A percentile compares a stretch with the other conserved stretches of the same genome.
phyloP scores from a whole-genome alignment of 2,797 vertebrate genomes.

The Falco biarmicus region DNA sequence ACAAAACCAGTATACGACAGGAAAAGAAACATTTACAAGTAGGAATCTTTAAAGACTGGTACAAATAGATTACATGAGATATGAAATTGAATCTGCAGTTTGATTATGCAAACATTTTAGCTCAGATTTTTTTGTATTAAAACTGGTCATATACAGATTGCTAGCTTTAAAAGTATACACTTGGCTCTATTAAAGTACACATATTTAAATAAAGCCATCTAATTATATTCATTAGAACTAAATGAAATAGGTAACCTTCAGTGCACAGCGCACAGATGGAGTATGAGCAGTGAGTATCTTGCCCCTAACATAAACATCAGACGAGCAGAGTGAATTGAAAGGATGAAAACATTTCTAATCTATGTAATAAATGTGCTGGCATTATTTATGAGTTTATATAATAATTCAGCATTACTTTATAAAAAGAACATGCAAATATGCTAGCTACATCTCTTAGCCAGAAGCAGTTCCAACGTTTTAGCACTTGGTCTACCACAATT shows the following conservation, averaged over 20 bases:
- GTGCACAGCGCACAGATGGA: not conserved
- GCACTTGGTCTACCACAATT: not conserved
- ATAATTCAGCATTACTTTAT: not conserved
- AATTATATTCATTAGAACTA: not conserved
- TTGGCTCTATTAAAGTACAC: not conserved
- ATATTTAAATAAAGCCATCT: not conserved
- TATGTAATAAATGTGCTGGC: not conserved
- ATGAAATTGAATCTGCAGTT: not conserved
- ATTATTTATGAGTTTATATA: not conserved
- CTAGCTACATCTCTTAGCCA: not conserved
- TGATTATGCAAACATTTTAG: not conserved
- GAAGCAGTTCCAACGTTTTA: constrained; percentile 30
- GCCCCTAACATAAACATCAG: not conserved
- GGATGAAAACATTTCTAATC: not conserved
- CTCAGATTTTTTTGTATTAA: not conserved
- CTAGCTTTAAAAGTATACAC: not conserved
- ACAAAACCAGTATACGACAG: not conserved
- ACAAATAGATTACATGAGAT: not conserved
- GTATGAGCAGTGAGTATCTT: not conserved
- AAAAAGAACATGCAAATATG: constrained; percentile 16
- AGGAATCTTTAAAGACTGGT: not conserved
- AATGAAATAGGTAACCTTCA: not conserved
- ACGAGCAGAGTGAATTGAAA: not conserved
- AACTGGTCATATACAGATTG: not conserved
- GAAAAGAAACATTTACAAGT: not conserved